Base-by-base conservation (phyloP, 30 jellyfish, hydroid and myxozoan species). In the Hydra vulgaris region DNA sequence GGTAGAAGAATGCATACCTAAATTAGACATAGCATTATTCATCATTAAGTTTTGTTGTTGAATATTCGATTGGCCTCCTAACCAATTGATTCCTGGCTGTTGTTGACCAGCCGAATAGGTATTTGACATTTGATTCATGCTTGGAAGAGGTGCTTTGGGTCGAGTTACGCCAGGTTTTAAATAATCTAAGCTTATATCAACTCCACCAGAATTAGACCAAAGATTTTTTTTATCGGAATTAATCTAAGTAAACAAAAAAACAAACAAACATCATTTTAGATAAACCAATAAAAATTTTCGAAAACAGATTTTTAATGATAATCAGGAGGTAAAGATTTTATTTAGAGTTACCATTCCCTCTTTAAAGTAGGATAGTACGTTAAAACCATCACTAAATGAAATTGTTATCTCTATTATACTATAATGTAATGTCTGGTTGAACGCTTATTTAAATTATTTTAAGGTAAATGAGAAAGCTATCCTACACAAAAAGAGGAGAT, bases 131-230 rank as follows among this genome's bases (percentile, higher is more conserved):
- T 91, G 91, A 69, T 88, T 86, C 98, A 91, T 91, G 71, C 95
- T 86, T 26, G 98, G 98, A 80, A 87, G 86, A 8, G 86, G 70
- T 1, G 98, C 87, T 80, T 91, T 91, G 24, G 82, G 89, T 52
- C 86, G 87, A 23, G 87, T 1, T 0, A 89, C 75, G 24, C 88
- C 82, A 0, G 98, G 98, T 22, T 92, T 86, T 8, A 91, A 84
- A n/a, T 86, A 83, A 76, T 91, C 98, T 12, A 91, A 81, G 61
- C 96, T 91, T 81, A 91, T 91, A 70, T 91, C 96, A 53, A 91
- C 88, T 40, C 97, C 95, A 54, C 95, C 94, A 52, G 95, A 84
- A 66, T 89, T 85, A 74, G 89, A 77, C 97, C 97, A 89, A 70
- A 89, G 76, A 19, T 92, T 80, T 61, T 92, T 53, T 71, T 89